phyloP scores from a whole-genome alignment of 2,888 invertebrate species.

The Liposcelis brunnea region DNA sequence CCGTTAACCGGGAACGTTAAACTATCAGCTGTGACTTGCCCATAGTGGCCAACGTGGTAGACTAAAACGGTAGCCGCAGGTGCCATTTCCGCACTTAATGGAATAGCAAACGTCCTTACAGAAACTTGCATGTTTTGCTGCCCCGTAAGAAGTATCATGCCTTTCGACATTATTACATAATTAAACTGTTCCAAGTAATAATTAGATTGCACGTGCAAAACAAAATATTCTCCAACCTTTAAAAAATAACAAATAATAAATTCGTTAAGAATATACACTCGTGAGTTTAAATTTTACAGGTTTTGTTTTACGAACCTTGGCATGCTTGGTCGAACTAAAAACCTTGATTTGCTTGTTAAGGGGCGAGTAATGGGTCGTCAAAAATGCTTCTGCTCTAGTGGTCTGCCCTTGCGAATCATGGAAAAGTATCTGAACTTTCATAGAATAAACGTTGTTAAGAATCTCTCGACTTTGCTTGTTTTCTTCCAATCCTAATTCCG shows the following conservation, averaged over 20 bases:
- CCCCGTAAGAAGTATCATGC: slow-evolving; percentile 69
- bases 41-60: slow-evolving; percentile 64
- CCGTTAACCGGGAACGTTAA: slow-evolving; percentile 95
- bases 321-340: slow-evolving; percentile 63
- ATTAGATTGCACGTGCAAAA: slow-evolving; percentile 85
- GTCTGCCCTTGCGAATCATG: slow-evolving; percentile 48
- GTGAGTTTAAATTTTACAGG: too few relatives aligned
- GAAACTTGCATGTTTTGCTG: slow-evolving; percentile 62
- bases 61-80: slow-evolving; percentile 81
- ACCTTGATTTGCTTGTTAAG: slow-evolving; percentile 70
- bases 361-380: slow-evolving; percentile 66
- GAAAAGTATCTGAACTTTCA: slow-evolving; percentile 50
- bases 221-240: slow-evolving; percentile 77
- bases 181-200: slow-evolving; percentile 77
- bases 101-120: slow-evolving; percentile 64
- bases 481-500: slow-evolving; percentile 39
- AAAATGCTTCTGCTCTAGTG: slow-evolving; percentile 47
- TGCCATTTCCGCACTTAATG: slow-evolving; percentile 76
- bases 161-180: slow-evolving; percentile 84
- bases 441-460: slow-evolving; percentile 45
- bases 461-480: slow-evolving; percentile 39
- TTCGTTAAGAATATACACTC: not conserved
- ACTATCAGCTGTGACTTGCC: slow-evolving; percentile 78
- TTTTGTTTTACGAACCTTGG: slow-evolving; percentile 40
- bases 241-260: slow-evolving; percentile 2